Evolutionary conservation across 2,797 vertebrate genomes (phyloP).

Genomic region (Gymnopithys bicolor): DNA sequence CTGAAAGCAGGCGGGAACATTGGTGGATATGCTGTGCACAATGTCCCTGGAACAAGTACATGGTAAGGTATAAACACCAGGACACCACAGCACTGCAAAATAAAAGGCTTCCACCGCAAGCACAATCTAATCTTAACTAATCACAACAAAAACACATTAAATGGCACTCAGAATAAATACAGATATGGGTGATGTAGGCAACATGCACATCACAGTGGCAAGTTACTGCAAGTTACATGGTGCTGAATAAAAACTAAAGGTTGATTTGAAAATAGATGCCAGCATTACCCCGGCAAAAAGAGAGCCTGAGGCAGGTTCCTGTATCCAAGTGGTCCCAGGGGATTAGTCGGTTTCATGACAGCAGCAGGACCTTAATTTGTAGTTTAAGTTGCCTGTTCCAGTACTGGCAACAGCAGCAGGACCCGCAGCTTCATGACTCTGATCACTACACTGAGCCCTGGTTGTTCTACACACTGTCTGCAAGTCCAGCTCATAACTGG

Average conservation of each 20-base stretch:
- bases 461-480: not conserved
- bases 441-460: not conserved
- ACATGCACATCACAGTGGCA: not conserved
- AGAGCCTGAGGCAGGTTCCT: not conserved
- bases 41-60: not conserved
- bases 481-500: not conserved
- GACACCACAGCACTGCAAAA: not conserved
- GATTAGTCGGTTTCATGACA: not conserved
- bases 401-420: not conserved
- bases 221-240: not conserved
- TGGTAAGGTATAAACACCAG: constrained; percentile 1
- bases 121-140: not conserved
- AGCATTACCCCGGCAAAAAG: not conserved
- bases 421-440: not conserved
- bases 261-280: not conserved
- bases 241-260: not conserved
- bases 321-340: not conserved
- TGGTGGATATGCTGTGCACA: not conserved
- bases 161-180: not conserved
- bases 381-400: not conserved
- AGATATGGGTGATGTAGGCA: not conserved
- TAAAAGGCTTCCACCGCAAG: not conserved
- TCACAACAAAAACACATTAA: not conserved
- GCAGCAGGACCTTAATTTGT: not conserved
- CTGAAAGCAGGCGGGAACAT: constrained; percentile 6